These are phyloP conservation scores for Festucalex cinctus DNA, from an alignment of 2,113 vertebrate genomes.

Conservation along the genomic window DNA sequence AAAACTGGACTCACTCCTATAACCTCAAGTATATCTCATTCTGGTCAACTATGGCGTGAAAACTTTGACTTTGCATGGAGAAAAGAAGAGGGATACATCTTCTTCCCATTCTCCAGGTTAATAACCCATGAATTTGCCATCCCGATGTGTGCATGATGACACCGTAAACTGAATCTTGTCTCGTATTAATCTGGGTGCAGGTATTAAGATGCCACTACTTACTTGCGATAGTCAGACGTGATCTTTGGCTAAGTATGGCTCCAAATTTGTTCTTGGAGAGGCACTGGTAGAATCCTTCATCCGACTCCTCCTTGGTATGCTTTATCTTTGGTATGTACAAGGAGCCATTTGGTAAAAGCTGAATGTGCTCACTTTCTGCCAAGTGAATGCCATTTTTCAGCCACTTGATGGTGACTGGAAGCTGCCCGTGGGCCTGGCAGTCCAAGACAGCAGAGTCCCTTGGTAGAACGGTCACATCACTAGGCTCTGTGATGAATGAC, in stretches of 20 bases:
- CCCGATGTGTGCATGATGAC: slow-evolving; percentile 35
- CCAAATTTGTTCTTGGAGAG: slow-evolving; percentile 90
- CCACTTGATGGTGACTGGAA: slow-evolving; percentile 86
- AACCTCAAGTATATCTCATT: slow-evolving; percentile 40
- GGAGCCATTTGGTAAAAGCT: slow-evolving; percentile 84
- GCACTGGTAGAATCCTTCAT: slow-evolving; percentile 94
- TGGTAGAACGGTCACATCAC: slow-evolving; percentile 77
- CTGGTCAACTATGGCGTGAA: slow-evolving; percentile 70
- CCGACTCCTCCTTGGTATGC: slow-evolving; percentile 78
- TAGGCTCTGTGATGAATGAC: slow-evolving; percentile 88
- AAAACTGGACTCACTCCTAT: slow-evolving; percentile 46
- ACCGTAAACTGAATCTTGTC: slow-evolving; percentile 26
- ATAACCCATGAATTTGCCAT: slow-evolving; percentile 54
- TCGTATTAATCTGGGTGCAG: not conserved
- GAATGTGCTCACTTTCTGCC: slow-evolving; percentile 78
- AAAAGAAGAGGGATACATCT: slow-evolving; percentile 32
- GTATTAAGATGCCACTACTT: slow-evolving; percentile 65
- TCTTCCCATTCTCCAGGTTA: slow-evolving; percentile 53
- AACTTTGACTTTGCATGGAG: slow-evolving; percentile 57
- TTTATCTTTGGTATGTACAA: slow-evolving; percentile 84
- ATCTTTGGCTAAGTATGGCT: slow-evolving; percentile 93
- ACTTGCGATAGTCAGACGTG: slow-evolving; percentile 88
- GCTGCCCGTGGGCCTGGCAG: slow-evolving; percentile 87
- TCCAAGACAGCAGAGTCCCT: slow-evolving; percentile 81
- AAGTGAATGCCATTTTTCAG: slow-evolving; percentile 85